A percentile compares a stretch with the other conserved stretches of the same genome.
These are phyloP conservation scores for Pelochelys cantorii DNA, from an alignment of 2,797 vertebrate genomes.

Conservation along the genomic window DNA sequence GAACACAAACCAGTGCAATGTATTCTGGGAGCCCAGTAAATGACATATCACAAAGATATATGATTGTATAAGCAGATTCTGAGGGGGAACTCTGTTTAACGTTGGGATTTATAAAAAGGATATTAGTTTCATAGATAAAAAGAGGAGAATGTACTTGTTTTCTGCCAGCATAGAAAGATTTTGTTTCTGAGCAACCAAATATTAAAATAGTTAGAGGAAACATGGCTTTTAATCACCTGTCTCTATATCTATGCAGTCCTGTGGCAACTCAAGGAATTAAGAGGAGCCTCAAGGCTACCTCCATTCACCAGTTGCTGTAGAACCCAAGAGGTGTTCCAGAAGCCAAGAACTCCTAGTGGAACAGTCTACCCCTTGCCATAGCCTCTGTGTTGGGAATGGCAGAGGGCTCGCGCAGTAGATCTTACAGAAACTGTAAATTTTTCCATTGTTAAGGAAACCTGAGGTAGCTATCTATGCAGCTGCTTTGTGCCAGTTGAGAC, in stretches of 20 bases:
- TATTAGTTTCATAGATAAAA: background rate
- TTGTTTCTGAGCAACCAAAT: background rate
- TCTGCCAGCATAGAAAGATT: background rate
- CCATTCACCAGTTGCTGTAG: background rate
- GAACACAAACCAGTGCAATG: background rate
- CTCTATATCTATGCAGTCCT: background rate
- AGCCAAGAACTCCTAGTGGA: background rate
- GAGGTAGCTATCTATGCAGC: background rate
- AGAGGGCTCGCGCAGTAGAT: background rate
- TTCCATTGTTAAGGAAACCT: background rate
- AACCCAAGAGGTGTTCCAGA: background rate
- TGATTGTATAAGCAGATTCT: background rate
- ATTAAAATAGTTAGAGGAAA: background rate
- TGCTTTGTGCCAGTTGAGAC: background rate
- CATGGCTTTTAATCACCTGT: background rate
- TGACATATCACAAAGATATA: background rate
- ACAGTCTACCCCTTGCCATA: background rate
- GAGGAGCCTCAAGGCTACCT: background rate
- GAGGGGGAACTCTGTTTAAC: background rate
- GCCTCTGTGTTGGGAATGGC: background rate
- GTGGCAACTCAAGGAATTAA: background rate
- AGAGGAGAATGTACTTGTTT: background rate
- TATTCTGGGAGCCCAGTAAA: background rate
- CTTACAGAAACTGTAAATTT: background rate
- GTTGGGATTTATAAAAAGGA: background rate